A percentile compares a stretch with the other conserved stretches of the same genome.
These are phyloP conservation scores for Chrysopilus asiliformis DNA, from an alignment of 2,888 invertebrate genomes.

Conservation along the genomic window DNA sequence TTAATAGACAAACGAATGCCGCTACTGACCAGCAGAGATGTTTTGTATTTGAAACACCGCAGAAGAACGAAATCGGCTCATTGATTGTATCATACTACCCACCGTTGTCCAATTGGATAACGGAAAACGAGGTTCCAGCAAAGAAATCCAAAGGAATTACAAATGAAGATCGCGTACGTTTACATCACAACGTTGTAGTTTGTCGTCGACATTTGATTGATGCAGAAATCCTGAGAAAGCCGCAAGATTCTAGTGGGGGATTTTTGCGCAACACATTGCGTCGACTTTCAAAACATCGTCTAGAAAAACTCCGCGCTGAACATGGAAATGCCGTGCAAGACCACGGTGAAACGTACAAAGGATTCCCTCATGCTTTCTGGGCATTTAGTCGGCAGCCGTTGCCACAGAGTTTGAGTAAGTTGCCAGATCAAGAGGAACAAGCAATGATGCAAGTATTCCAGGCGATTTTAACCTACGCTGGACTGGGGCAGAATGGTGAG, in stretches of 20 bases:
- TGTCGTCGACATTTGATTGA: conserved; percentile 74
- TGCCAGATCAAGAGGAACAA: conserved; percentile 77
- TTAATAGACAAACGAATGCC: conserved; percentile 47
- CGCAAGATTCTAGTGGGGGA: conserved; percentile 69
- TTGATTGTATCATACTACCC: conserved; percentile 87
- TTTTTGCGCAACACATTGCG: conserved; percentile 80
- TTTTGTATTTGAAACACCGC: conserved; percentile 82
- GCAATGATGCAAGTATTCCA: conserved; percentile 80
- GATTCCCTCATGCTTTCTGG: conserved; percentile 79
- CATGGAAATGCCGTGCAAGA: conserved; percentile 48
- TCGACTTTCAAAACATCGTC: conserved; percentile 68
- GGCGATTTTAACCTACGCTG: conserved; percentile 77
- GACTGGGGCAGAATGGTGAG: conserved; percentile 53
- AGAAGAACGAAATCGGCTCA: conserved; percentile 85
- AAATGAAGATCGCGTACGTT: conserved; percentile 72
- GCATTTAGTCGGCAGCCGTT: conserved; percentile 71
- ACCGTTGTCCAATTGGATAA: conserved; percentile 65
- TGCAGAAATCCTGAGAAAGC: conserved; percentile 66
- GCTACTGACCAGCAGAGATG: conserved; percentile 50
- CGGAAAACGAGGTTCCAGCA: conserved; percentile 54
- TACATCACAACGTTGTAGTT: conserved; percentile 76
- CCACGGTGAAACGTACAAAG: conserved; percentile 74
- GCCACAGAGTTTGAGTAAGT: conserved; percentile 68
- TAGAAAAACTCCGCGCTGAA: conserved; percentile 61
- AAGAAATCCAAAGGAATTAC: conserved; percentile 59